Evolutionary conservation across 2,113 vertebrate species (phyloP).

Genomic region (Neofelis nebulosa): DNA sequence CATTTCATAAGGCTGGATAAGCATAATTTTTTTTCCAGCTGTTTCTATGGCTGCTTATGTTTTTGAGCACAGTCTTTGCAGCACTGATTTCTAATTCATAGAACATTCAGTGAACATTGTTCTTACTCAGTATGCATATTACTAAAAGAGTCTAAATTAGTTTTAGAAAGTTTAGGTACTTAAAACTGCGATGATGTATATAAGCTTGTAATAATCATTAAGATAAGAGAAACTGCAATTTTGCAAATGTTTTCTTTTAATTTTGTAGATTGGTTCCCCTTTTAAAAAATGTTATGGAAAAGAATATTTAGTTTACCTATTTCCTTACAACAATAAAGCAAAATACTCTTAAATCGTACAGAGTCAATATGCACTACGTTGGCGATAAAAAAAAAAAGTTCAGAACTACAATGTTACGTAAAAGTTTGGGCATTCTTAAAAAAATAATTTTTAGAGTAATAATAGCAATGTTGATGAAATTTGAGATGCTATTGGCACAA

Average conservation of each 20-base stretch:
- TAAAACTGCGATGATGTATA: conserved; percentile 70
- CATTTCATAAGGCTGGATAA: conserved; percentile 62
- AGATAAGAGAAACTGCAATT: conserved; percentile 73
- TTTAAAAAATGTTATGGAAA: conserved; percentile 28
- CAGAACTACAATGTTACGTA: background rate
- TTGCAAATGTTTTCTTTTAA: conserved; percentile 67
- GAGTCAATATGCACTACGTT: background rate
- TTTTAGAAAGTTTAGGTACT: conserved; percentile 76
- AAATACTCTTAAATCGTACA: background rate
- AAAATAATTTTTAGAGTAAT: background rate
- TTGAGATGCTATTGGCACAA: background rate
- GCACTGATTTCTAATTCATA: conserved; percentile 80
- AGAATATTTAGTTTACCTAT: conserved; percentile 3
- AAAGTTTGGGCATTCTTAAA: background rate
- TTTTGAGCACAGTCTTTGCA: conserved; percentile 51
- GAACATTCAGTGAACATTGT: conserved; percentile 76
- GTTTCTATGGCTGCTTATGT: conserved; percentile 74
- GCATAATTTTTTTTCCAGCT: conserved; percentile 67
- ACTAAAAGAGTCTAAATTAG: conserved; percentile 67
- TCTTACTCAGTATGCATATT: conserved; percentile 75
- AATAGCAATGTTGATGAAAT: background rate
- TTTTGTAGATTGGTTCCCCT: conserved; percentile 29
- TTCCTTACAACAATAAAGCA: conserved; percentile 21
- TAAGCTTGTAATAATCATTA: conserved; percentile 64
- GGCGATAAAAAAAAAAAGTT: background rate